A percentile compares a stretch with the other conserved stretches of the same genome.
phyloP scores from a whole-genome alignment of 23 tunicate species.

The Trididemnum clinides region DNA sequence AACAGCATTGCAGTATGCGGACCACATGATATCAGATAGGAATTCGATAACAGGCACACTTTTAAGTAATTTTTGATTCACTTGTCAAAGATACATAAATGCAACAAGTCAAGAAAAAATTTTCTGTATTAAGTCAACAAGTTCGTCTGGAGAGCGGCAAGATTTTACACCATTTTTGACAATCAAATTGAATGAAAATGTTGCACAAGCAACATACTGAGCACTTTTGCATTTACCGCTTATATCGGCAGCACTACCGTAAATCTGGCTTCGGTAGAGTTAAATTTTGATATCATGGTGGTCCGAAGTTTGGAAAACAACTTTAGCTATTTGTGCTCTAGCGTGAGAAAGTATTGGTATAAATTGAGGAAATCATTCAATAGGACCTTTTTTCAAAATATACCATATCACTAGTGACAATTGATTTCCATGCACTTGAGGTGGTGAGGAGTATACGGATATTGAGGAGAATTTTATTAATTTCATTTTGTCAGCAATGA shows the following conservation, averaged over 20 bases:
- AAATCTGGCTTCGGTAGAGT: constrained; percentile 25
- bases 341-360: constrained; percentile 31
- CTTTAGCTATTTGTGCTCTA: constrained; percentile 15
- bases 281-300: background rate
- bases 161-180: background rate
- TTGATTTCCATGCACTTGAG: too few relatives aligned
- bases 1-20: background rate
- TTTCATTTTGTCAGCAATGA: constrained; percentile 23
- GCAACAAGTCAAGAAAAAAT: too few relatives aligned
- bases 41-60: too few relatives aligned
- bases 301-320: constrained; percentile 5
- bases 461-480: constrained; percentile 2
- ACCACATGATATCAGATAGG: too few relatives aligned
- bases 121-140: background rate
- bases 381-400: background rate
- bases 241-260: constrained; percentile 39
- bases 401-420: constrained; percentile 21
- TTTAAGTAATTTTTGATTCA: too few relatives aligned
- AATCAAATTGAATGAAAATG: background rate
- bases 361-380: constrained; percentile 36
- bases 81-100: too few relatives aligned
- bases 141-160: constrained; percentile 10
- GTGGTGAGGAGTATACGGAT: constrained; percentile 43
- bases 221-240: background rate
- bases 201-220: background rate